Evolutionary conservation across 2,113 vertebrate genomes (phyloP), one percentile per base, ranked within the genome.

Genomic region (Phainopepla nitens): DNA sequence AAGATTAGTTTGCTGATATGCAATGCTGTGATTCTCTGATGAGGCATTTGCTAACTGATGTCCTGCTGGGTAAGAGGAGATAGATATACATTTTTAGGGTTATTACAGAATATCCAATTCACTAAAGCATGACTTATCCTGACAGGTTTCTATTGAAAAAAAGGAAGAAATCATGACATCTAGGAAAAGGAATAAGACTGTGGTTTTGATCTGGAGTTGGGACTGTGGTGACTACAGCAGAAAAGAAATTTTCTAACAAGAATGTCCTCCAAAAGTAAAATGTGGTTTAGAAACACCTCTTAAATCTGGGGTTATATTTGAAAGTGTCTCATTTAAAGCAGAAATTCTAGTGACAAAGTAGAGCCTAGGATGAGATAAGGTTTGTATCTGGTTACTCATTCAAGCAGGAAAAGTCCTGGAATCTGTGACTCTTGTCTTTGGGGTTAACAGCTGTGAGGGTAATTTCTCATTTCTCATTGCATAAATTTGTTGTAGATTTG

Each of bases 221-320:
- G 15, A 44, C 36, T 81, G 19, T 54, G 15, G 25, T 90, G n/a
- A 47, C 57, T 72, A 29, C 16, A 81, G 27, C 22, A 87, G 20
- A 47, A 81, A 64, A 58, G 16, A 88, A 35, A 39, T 58, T 75
- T 72, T 64, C 25, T 39, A 66, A 31, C 8, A 71, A 57, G 50
- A 69, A 56, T 64, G 5, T 53, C 13, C 39, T 84, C 42, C 15
- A 47, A 51, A 78, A 60, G 16, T 31, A 84, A 91, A 87, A 64
- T 7, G 1, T 29, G 8, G 2, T 10, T 53, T 81, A 61, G 54
- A 12, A 68, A 68, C 39, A 29, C 0, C 2, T 4, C 13, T 9
- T 66, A 35, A 24, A 29, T 87, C 47, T 69, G 2, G 11, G 4
- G 8, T 8, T 68, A n/a, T 69, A 4, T 58, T 42, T 49, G 11